Base-by-base conservation (phyloP, 2,113 vertebrate species). In the Piprites chloris region DNA sequence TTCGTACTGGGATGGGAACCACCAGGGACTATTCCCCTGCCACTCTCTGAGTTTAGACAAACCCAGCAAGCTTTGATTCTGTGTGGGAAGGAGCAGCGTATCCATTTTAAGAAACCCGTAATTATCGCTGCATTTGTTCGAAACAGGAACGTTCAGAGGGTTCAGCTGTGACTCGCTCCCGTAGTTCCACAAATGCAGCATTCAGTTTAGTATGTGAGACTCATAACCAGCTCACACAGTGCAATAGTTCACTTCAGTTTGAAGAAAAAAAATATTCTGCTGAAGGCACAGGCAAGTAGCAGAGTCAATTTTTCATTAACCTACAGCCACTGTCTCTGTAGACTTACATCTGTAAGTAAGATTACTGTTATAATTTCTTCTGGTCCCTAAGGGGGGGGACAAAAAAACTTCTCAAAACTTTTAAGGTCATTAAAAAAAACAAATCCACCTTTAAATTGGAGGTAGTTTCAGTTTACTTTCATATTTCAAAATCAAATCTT, bases 261-360 rank as follows among this genome's bases (percentile, higher is more conserved):
- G 76, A 74, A 87, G 89, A n/a, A 71, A 92, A 94, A 94, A 83
- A 91, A 95, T 65, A 90, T 67, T 88, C 91, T 86, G 83, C 87
- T 95, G 78, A 85, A 95, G 97, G 92, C 92, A 85, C 78, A 53
- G 72, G 91, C 88, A 93, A 96, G 95, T 49, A 95, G 90, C 84
- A 78, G 56, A 91, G 97, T 97, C 96, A 96, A 90, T 96, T 97
- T 98, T 97, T 97, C 97, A 98, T 98, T 98, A 98, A 98, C 97
- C 97, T 95, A 85, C 77, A 97, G 92, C 33, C 63, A 94, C 88
- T 91, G 79, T 97, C 94, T 95, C 95, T 93, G 76, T 67, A 92
- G 95, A 96, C 92, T 86, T 85, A 58, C 56, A 96, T 96, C 94
- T 88, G 35, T 94, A 91, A 94, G 93, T 96, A 95, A 97, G 95